Percentiles rank a stretch among this genome's conserved stretches.
Conservation (phyloP, 2,797 vertebrate species). For the Neoniphon sammara region DNA sequence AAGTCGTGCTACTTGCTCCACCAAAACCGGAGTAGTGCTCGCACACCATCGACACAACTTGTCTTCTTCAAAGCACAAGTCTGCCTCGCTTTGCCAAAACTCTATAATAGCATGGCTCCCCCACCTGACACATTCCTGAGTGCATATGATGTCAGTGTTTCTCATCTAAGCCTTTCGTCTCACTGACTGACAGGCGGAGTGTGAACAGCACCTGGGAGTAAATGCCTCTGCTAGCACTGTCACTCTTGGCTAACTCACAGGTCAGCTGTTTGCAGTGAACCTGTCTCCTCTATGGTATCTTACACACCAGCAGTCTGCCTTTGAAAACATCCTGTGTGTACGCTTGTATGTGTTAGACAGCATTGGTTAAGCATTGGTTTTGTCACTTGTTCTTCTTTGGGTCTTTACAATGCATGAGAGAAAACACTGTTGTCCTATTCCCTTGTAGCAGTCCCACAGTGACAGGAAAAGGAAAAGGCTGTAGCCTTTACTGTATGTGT, state of each 20-base stretch:
- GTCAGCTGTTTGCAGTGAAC: slow-evolving; percentile 56
- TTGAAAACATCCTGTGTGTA: slow-evolving; percentile 39
- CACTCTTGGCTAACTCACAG: slow-evolving; percentile 51
- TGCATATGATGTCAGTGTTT: slow-evolving; percentile 44
- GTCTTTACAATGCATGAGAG: slow-evolving; percentile 45
- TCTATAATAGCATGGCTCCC: slow-evolving; percentile 21
- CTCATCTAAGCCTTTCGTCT: slow-evolving; percentile 47
- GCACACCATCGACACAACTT: not conserved
- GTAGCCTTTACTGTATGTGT: slow-evolving; percentile 49
- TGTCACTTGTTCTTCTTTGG: slow-evolving; percentile 40
- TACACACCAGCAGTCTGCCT: slow-evolving; percentile 28
- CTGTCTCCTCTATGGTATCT: slow-evolving; percentile 30
- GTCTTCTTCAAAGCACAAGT: slow-evolving; percentile 40
- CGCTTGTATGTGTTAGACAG: slow-evolving; percentile 54
- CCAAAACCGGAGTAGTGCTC: slow-evolving; percentile 30
- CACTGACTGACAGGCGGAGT: slow-evolving; percentile 49
- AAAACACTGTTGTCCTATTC: slow-evolving; percentile 48
- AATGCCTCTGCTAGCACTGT: slow-evolving; percentile 55
- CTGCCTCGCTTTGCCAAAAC: slow-evolving; percentile 39
- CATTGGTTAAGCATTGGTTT: slow-evolving; percentile 42
- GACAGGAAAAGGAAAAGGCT: slow-evolving; percentile 64
- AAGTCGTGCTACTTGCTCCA: slow-evolving; percentile 33
- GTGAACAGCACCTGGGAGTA: slow-evolving; percentile 58
- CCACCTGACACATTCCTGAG: slow-evolving; percentile 45
- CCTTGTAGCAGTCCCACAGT: slow-evolving; percentile 31